phyloP scores from a whole-genome alignment of 1,140 invertebrate genomes.

The Aricia agestis region DNA sequence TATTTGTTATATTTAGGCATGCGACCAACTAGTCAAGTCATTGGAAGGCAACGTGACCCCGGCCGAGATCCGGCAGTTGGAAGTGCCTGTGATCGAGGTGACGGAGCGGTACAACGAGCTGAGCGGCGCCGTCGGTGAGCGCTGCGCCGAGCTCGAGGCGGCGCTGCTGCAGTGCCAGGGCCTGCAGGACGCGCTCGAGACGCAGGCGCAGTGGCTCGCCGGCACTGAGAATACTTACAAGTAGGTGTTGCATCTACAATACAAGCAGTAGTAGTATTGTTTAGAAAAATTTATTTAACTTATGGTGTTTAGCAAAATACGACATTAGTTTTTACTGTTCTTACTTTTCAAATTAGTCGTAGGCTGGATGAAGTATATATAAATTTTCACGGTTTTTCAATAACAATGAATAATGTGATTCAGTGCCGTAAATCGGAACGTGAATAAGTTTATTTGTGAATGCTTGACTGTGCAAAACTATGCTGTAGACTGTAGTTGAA shows the following conservation, averaged over 20 bases:
- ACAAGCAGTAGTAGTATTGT: no score
- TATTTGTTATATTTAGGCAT: slow-evolving; percentile 78
- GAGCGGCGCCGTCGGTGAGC: slow-evolving; percentile 82
- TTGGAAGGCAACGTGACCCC: slow-evolving; percentile 88
- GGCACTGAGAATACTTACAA: slow-evolving; percentile 90
- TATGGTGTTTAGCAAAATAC: no score
- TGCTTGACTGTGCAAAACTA: no score
- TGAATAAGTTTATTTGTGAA: no score
- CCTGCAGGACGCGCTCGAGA: slow-evolving; percentile 94
- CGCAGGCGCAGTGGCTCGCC: slow-evolving; percentile 89
- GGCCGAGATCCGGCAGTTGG: slow-evolving; percentile 85
- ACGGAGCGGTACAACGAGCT: slow-evolving; percentile 87
- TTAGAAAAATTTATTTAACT: no score
- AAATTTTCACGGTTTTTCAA: no score
- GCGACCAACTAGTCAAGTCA: slow-evolving; percentile 83
- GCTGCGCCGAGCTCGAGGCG: slow-evolving; percentile 91
- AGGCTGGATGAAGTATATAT: no score
- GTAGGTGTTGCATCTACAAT: slow-evolving; percentile 55
- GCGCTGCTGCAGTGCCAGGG: slow-evolving; percentile 95
- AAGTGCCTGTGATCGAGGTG: slow-evolving; percentile 86
- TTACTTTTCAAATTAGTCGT: no score
- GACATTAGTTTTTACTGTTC: no score
- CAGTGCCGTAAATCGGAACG: no score
- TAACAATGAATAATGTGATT: no score
- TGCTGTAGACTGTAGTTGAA: no score